Percentiles rank a stretch among this genome's conserved stretches.
phyloP scores from a whole-genome alignment of 2,888 invertebrate species.

The Stenodera caucasica region DNA sequence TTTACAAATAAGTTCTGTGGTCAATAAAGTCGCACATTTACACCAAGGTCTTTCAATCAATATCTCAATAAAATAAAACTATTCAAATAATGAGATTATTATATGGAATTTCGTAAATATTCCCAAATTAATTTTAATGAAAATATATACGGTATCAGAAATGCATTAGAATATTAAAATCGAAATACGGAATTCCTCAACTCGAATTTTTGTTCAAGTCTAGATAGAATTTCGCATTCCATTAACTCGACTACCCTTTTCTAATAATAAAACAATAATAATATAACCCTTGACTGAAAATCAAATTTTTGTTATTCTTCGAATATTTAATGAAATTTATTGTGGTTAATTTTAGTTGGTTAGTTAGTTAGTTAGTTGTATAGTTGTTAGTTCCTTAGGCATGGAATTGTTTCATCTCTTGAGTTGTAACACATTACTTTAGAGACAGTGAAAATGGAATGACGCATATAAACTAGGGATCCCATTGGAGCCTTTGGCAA shows the following conservation, averaged over 20 bases:
- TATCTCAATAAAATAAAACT: too few relatives aligned
- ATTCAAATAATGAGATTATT: too few relatives aligned
- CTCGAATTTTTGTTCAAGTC: not conserved
- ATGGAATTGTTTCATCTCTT: conserved; percentile 14
- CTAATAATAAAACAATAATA: too few relatives aligned
- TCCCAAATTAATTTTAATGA: conserved; percentile 18
- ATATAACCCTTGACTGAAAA: too few relatives aligned
- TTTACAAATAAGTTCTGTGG: too few relatives aligned
- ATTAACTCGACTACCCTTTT: too few relatives aligned
- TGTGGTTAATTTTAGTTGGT: conserved; percentile 16
- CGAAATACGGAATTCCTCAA: conserved; percentile 19
- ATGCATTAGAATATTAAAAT: conserved; percentile 27
- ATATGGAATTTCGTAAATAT: too few relatives aligned
- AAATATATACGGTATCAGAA: conserved; percentile 25
- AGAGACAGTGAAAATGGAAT: conserved; percentile 15
- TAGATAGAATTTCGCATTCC: conserved; percentile 13
- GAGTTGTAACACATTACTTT: conserved; percentile 18
- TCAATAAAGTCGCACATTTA: too few relatives aligned
- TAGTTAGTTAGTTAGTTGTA: conserved; percentile 13
- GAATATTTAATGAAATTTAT: conserved; percentile 14
- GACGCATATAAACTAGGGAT: not conserved
- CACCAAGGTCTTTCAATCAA: too few relatives aligned
- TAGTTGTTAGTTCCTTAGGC: conserved; percentile 15
- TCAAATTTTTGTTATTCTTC: too few relatives aligned
- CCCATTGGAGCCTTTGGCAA: conserved; percentile 9